Percentiles rank a stretch among this genome's conserved stretches.
Conservation (phyloP, 2,113 vertebrate genomes). For the Elgaria multicarinata region DNA sequence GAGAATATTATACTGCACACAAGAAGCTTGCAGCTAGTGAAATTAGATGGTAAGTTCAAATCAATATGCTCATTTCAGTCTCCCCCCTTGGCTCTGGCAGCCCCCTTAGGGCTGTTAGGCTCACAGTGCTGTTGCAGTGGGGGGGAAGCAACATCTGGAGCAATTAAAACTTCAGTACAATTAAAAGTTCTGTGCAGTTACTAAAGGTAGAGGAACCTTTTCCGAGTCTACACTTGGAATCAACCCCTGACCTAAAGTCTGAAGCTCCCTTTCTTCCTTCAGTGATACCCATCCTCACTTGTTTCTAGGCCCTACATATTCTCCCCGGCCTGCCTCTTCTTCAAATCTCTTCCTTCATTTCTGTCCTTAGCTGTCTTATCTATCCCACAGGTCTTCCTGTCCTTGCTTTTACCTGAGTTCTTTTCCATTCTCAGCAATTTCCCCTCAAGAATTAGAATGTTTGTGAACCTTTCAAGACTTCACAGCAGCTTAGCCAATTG, state of each 20-base stretch:
- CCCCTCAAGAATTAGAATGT: neutral
- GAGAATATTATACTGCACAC: neutral
- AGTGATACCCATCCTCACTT: neutral
- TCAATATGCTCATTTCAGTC: neutral
- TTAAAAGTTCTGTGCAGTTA: neutral
- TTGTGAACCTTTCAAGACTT: neutral
- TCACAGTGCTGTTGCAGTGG: neutral
- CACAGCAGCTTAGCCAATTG: neutral
- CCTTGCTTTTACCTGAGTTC: neutral
- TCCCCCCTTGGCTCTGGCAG: too few relatives aligned
- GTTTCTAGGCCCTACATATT: neutral
- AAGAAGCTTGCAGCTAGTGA: neutral
- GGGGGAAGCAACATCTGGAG: neutral
- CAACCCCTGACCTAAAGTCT: neutral
- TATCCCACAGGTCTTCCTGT: neutral
- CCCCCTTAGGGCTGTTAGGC: neutral
- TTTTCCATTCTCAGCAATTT: neutral
- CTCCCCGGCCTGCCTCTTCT: neutral
- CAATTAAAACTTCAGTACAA: neutral
- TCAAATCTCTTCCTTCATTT: neutral
- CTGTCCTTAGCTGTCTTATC: neutral
- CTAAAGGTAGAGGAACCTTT: neutral
- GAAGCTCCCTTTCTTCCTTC: neutral
- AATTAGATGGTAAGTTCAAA: neutral
- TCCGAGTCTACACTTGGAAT: neutral